Conservation (phyloP, 2,113 vertebrate species). For the Panthera tigris region DNA sequence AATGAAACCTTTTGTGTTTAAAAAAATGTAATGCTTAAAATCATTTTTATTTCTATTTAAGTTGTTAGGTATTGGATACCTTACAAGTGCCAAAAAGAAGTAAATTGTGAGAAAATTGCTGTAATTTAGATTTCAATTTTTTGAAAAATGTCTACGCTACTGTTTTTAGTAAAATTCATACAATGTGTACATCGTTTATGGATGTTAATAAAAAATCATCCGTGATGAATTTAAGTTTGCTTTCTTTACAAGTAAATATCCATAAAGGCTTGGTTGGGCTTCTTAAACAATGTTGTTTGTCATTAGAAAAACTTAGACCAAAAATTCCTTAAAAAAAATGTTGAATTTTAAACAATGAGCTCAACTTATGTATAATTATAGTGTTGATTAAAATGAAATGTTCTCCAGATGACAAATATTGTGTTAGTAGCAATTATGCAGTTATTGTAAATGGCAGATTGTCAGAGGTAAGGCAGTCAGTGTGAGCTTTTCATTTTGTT, state of each 20-base stretch:
- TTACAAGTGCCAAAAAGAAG: conserved; percentile 23
- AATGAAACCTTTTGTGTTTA: conserved; percentile 35
- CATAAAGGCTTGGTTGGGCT: background rate
- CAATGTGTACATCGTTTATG: background rate
- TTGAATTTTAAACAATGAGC: background rate
- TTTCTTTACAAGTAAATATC: background rate
- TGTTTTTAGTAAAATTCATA: background rate
- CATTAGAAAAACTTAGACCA: background rate
- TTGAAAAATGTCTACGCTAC: background rate
- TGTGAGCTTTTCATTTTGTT: background rate
- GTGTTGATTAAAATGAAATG: background rate
- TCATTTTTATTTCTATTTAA: conserved; percentile 28
- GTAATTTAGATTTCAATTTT: background rate
- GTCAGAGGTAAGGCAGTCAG: background rate
- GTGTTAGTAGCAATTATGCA: background rate
- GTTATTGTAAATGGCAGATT: background rate
- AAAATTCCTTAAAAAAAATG: background rate
- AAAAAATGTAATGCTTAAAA: conserved; percentile 4
- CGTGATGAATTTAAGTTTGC: background rate
- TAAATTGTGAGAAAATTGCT: background rate
- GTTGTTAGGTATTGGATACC: conserved; percentile 3
- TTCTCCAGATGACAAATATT: background rate
- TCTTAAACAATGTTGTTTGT: background rate
- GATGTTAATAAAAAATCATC: conserved; percentile 14
- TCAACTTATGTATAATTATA: background rate